phyloP scores from a whole-genome alignment of 2,797 vertebrate species.

The Propithecus deckenii region DNA sequence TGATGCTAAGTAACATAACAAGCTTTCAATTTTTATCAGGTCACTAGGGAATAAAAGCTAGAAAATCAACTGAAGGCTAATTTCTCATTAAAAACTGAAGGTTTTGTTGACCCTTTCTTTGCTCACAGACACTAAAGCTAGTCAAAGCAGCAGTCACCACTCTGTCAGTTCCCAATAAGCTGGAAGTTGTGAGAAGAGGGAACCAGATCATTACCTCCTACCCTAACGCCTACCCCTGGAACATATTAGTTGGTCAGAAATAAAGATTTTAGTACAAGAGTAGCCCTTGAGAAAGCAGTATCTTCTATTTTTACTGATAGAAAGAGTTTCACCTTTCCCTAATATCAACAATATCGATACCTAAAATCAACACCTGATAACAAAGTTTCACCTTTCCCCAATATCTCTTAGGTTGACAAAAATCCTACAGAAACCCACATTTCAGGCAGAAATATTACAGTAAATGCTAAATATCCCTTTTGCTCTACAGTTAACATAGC shows the following conservation, averaged over 20 bases:
- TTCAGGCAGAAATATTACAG: not conserved
- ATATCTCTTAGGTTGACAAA: not conserved
- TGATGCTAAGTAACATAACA: not conserved
- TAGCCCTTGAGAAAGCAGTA: not conserved
- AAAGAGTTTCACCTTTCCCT: not conserved
- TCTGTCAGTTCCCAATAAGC: not conserved
- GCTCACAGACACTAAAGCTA: not conserved
- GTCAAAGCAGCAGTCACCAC: not conserved
- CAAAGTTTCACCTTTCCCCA: not conserved
- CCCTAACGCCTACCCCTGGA: not conserved
- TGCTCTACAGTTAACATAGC: not conserved
- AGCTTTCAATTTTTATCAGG: not conserved
- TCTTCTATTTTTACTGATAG: not conserved
- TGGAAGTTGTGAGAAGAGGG: not conserved
- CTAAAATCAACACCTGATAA: not conserved
- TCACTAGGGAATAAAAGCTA: not conserved
- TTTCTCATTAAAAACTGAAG: not conserved
- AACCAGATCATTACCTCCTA: not conserved
- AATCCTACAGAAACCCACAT: not conserved
- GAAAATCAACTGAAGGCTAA: constrained; percentile 2
- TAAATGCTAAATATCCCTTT: not conserved
- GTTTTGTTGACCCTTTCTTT: not conserved
- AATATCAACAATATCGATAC: not conserved
- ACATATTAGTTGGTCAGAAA: not conserved
- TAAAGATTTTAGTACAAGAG: not conserved